phyloP scores from a whole-genome alignment of 1,140 invertebrate species.

The Caenorhabditis inopinata region DNA sequence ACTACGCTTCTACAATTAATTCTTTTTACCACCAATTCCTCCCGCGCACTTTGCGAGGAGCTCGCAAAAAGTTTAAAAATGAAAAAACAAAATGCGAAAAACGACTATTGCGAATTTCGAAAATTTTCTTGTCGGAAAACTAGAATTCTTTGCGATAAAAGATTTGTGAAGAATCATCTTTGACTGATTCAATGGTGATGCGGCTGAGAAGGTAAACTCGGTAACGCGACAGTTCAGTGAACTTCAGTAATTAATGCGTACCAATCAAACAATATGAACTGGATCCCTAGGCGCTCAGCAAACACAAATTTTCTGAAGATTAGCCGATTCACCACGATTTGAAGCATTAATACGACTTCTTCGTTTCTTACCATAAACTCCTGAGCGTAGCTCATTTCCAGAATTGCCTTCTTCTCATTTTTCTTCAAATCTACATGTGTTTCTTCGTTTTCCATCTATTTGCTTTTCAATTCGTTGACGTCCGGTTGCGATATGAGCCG shows the following conservation, averaged over 20 bases:
- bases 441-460: not conserved
- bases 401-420: not conserved
- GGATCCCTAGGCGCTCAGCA: no score
- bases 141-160: not conserved
- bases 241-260: no score
- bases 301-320: no score
- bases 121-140: not conserved
- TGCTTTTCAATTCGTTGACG: not conserved
- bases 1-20: conserved; percentile 33
- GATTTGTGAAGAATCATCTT: not conserved
- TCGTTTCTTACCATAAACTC: no score
- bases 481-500: conserved; percentile 8
- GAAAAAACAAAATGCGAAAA: not conserved
- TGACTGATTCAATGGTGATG: conserved; percentile 5
- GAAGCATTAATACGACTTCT: no score
- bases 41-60: conserved; percentile 8
- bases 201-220: no score
- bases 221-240: no score
- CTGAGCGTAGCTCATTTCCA: no score
- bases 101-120: conserved; percentile 9
- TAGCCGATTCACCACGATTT: no score
- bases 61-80: not conserved
- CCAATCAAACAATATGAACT: no score
- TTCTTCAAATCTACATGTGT: not conserved
- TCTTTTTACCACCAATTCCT: not conserved